A percentile compares a stretch with the other conserved stretches of the same genome.
These are phyloP conservation scores for Minunthozetes semirufus DNA, from an alignment of 2,888 invertebrate species.

Conservation along the genomic window DNA sequence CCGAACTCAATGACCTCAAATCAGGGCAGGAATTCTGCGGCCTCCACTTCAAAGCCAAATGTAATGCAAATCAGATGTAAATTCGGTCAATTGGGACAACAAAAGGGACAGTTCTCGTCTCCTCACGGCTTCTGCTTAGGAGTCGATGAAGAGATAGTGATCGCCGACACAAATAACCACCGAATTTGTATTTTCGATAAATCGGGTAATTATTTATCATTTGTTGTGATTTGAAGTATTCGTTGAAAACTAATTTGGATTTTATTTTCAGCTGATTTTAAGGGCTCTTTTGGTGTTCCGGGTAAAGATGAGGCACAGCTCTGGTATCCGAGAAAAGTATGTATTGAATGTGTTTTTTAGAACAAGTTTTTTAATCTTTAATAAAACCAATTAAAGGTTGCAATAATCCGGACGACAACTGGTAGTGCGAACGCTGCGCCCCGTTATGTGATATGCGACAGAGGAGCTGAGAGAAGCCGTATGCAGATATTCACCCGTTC, in stretches of 20 bases:
- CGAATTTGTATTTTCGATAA: conserved; percentile 88
- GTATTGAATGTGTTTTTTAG: neutral
- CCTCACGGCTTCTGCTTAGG: conserved; percentile 96
- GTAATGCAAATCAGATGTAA: conserved; percentile 60
- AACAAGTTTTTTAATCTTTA: too few relatives aligned
- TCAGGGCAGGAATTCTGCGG: conserved; percentile 46
- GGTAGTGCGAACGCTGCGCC: conserved; percentile 22
- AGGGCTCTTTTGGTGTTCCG: conserved; percentile 87
- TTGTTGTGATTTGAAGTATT: neutral
- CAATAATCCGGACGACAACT: conserved; percentile 31
- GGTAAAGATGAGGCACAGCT: conserved; percentile 93
- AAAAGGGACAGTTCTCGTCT: conserved; percentile 90
- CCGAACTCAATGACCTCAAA: conserved; percentile 49
- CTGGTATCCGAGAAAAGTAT: conserved; percentile 92
- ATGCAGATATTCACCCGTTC: conserved; percentile 97
- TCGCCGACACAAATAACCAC: conserved; percentile 94
- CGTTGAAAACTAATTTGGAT: neutral
- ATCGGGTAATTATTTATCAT: conserved; percentile 55
- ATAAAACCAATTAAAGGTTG: conserved; percentile 23
- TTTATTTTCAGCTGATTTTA: conserved; percentile 58
- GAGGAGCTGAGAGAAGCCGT: conserved; percentile 88
- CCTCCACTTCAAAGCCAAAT: conserved; percentile 40
- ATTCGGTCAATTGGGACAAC: conserved; percentile 86
- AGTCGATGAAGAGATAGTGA: conserved; percentile 88
- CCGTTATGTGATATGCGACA: conserved; percentile 80